Conservation (phyloP, 53 echinoderm and acorn worm genomes). For the Henricia sp. region DNA sequence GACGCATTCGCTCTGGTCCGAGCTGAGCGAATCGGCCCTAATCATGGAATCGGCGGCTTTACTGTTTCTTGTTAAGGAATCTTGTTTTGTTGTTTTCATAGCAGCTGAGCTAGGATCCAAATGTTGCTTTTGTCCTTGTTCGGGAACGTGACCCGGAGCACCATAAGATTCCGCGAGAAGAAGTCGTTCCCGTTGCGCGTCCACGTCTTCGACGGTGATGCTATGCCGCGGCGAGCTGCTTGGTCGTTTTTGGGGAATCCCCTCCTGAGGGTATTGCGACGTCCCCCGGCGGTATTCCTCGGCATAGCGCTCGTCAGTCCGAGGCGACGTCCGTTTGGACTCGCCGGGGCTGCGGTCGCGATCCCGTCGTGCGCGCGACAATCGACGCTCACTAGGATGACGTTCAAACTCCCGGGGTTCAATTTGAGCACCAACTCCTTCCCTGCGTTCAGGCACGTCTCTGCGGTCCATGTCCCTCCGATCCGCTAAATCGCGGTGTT, state of each 20-base stretch:
- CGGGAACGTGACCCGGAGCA: conserved; percentile 59
- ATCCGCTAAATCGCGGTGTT: conserved; percentile 17
- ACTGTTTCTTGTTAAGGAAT: conserved; percentile 66
- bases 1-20: conserved; percentile 97
- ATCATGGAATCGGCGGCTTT: conserved; percentile 96
- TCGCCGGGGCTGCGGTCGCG: conserved; percentile 60
- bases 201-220: conserved; percentile 79
- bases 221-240: conserved; percentile 70
- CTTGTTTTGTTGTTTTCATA: conserved; percentile 73
- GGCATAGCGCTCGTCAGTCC: conserved; percentile 39
- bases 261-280: conserved; percentile 34
- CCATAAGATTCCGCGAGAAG: conserved; percentile 63
- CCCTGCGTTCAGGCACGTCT: conserved; percentile 44
- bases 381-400: conserved; percentile 41
- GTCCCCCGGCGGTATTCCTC: conserved; percentile 47
- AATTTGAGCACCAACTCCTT: conserved; percentile 52
- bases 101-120: conserved; percentile 96
- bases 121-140: conserved; percentile 81
- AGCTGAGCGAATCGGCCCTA: conserved; percentile 96
- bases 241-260: conserved; percentile 29
- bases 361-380: conserved; percentile 40
- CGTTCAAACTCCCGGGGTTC: conserved; percentile 44
- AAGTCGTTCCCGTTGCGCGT: conserved; percentile 61
- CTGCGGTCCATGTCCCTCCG: conserved; percentile 46
- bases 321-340: conserved; percentile 38